Evolutionary conservation across 2,888 invertebrate genomes (phyloP).

Genomic region (Sthenelais limicola): DNA sequence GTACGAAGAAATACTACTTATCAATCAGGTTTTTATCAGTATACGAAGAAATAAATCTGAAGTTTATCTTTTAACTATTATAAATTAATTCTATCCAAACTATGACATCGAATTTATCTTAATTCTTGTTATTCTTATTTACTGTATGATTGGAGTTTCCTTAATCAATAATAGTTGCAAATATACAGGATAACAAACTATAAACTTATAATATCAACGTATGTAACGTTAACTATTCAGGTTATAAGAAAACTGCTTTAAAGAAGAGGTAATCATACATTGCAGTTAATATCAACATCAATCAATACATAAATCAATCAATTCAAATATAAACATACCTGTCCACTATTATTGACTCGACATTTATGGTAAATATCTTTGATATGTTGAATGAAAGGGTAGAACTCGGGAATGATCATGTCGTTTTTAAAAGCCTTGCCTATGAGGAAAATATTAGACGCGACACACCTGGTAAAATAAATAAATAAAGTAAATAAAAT

Average conservation of each 20-base stretch:
- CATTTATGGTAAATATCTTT: conserved; percentile 95
- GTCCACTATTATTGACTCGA: conserved; percentile 87
- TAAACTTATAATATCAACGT: too few species aligned
- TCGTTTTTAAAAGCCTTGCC: conserved; percentile 93
- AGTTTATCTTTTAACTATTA: too few species aligned
- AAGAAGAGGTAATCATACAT: background rate
- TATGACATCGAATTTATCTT: background rate
- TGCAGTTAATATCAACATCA: background rate
- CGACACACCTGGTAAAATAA: conserved; percentile 64
- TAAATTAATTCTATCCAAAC: background rate
- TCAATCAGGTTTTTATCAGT: too few species aligned
- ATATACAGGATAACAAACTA: background rate
- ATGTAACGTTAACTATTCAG: too few species aligned
- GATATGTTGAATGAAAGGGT: conserved; percentile 90
- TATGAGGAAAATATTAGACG: conserved; percentile 89
- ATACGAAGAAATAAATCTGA: too few species aligned
- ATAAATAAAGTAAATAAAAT: too few species aligned
- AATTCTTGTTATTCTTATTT: background rate
- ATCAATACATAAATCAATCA: too few species aligned
- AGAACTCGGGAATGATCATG: conserved; percentile 95
- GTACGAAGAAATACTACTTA: too few species aligned
- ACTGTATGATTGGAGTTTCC: background rate
- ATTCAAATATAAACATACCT: too few species aligned
- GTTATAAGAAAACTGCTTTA: background rate
- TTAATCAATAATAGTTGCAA: background rate